Conservation (phyloP, 2,888 invertebrate species). For the Epsilonema sp. region DNA sequence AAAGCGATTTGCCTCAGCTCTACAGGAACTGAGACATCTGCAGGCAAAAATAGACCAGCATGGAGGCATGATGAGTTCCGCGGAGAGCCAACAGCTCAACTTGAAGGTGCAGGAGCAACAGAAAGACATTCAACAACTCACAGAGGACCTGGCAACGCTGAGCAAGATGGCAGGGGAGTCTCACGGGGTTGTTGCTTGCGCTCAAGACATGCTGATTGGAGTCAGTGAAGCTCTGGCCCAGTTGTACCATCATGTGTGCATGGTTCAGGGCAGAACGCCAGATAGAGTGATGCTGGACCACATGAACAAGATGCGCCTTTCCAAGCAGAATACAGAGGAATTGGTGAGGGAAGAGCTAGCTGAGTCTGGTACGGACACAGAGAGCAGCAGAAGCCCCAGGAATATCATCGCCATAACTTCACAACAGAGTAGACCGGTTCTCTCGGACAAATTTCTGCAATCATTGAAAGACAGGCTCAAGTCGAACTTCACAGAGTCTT, state of each 20-base stretch:
- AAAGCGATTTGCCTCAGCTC: too few relatives aligned
- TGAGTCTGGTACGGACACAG: constrained; percentile 8
- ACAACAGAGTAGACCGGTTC: constrained; percentile 8
- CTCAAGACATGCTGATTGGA: constrained; percentile 57
- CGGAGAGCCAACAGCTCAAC: too few relatives aligned
- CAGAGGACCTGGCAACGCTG: constrained; percentile 49
- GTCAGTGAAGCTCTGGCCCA: constrained; percentile 81
- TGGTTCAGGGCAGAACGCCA: constrained; percentile 83
- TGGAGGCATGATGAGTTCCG: too few relatives aligned
- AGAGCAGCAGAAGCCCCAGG: constrained; percentile 14
- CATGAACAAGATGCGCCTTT: constrained; percentile 40
- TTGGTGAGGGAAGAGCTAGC: constrained; percentile 10
- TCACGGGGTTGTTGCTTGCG: constrained; percentile 16
- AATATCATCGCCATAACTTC: constrained; percentile 12
- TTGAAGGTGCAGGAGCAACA: constrained; percentile 39
- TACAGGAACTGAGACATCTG: too few relatives aligned
- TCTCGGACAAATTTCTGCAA: constrained; percentile 14
- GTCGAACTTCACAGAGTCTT: constrained; percentile 10
- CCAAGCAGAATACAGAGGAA: background rate
- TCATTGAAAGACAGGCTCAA: constrained; percentile 11
- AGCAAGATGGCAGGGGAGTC: constrained; percentile 48
- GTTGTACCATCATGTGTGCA: constrained; percentile 88
- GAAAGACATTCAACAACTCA: constrained; percentile 49
- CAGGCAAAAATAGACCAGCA: too few relatives aligned
- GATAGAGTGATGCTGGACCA: constrained; percentile 62